A percentile compares a stretch with the other conserved stretches of the same genome.
phyloP scores from a whole-genome alignment of 2,113 vertebrate genomes.

The Triplophysa siluroides region DNA sequence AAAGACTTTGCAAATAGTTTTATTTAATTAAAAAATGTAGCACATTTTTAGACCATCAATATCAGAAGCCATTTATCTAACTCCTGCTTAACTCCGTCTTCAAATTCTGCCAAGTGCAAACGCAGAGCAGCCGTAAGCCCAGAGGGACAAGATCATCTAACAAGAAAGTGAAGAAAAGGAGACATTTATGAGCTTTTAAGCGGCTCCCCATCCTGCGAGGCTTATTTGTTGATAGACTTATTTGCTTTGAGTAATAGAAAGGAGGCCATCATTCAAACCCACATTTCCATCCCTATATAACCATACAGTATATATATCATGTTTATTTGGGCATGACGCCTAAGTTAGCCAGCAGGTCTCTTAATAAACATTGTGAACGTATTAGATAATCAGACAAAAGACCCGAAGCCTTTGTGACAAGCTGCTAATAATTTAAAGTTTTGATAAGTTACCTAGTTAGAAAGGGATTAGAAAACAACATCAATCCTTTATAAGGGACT shows the following conservation, averaged over 20 bases:
- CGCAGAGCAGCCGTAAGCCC: slow-evolving; percentile 53
- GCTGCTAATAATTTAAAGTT: too few species aligned
- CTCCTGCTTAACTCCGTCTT: neutral
- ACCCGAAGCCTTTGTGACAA: too few species aligned
- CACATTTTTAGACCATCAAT: neutral
- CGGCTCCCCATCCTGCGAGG: slow-evolving; percentile 63
- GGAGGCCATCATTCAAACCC: slow-evolving; percentile 72
- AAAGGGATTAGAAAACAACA: too few species aligned
- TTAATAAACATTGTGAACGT: slow-evolving; percentile 38
- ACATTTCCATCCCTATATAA: slow-evolving; percentile 54
- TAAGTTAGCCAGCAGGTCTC: slow-evolving; percentile 61
- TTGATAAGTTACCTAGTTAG: too few species aligned
- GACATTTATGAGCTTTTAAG: slow-evolving; percentile 68
- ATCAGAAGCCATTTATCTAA: neutral
- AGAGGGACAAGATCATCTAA: slow-evolving; percentile 52
- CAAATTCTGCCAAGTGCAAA: slow-evolving; percentile 50
- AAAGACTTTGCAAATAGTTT: neutral
- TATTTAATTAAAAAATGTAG: too few species aligned
- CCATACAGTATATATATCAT: slow-evolving; percentile 13
- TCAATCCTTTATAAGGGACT: too few species aligned
- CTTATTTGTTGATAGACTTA: slow-evolving; percentile 71
- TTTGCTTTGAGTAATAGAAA: slow-evolving; percentile 68
- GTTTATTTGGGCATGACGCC: slow-evolving; percentile 65
- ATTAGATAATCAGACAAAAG: too few species aligned
- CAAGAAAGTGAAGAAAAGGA: slow-evolving; percentile 69